A percentile compares a stretch with the other conserved stretches of the same genome.
Conservation (phyloP, 2,113 vertebrate species). For the Hydrolagus affinis region DNA sequence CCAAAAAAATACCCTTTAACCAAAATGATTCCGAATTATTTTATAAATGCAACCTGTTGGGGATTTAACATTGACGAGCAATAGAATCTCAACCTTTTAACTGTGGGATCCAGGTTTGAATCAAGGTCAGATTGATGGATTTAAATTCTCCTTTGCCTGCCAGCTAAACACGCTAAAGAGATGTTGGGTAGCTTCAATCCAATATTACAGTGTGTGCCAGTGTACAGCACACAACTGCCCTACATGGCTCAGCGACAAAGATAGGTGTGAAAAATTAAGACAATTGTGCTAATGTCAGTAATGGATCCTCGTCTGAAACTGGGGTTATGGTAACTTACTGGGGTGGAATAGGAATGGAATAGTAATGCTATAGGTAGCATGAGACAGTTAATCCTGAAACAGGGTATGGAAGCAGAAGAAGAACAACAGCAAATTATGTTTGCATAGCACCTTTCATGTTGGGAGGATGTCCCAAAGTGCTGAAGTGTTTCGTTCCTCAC, state of each 20-base stretch:
- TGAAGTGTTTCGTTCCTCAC: too few relatives aligned
- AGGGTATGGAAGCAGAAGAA: too few relatives aligned
- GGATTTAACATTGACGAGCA: background rate
- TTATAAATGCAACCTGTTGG: background rate
- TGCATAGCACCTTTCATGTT: too few relatives aligned
- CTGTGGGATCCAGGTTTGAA: background rate
- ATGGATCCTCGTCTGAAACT: background rate
- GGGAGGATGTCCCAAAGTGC: too few relatives aligned
- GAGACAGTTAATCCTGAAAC: too few relatives aligned
- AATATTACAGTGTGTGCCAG: background rate
- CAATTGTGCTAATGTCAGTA: background rate
- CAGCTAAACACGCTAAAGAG: background rate
- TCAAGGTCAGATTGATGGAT: background rate
- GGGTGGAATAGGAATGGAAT: background rate
- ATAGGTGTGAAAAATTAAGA: background rate
- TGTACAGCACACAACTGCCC: background rate
- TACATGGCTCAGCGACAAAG: background rate
- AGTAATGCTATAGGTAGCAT: too few relatives aligned
- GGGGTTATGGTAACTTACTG: background rate
- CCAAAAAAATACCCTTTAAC: too few relatives aligned
- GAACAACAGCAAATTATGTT: too few relatives aligned
- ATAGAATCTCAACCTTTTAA: background rate
- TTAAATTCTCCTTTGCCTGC: background rate
- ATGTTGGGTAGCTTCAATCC: background rate
- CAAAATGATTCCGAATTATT: background rate